Conservation (phyloP, 2,797 vertebrate species). For the Uromys caudimaculatus region DNA sequence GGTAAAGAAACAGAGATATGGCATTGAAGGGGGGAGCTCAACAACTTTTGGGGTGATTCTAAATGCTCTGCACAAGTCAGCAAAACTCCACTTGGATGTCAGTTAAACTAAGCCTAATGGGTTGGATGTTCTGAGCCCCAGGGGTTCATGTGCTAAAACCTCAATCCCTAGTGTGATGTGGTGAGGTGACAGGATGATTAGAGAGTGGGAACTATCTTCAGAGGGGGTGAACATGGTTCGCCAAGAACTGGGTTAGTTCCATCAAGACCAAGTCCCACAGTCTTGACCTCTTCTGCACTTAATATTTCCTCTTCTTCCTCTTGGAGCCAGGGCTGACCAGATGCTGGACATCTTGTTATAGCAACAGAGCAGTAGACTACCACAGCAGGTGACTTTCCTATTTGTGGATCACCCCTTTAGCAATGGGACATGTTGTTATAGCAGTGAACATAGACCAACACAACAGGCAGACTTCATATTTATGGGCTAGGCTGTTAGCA, state of each 20-base stretch:
- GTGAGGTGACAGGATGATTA: too few species aligned
- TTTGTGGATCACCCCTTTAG: not conserved
- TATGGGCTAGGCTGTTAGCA: not conserved
- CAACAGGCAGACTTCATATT: not conserved
- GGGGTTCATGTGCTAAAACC: not conserved
- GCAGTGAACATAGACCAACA: not conserved
- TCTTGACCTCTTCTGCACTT: not conserved
- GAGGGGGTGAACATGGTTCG: too few species aligned
- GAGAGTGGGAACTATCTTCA: not conserved
- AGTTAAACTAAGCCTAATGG: not conserved
- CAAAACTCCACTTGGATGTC: not conserved
- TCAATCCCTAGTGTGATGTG: too few species aligned
- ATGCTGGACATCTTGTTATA: not conserved
- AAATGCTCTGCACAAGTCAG: not conserved
- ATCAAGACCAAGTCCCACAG: not conserved
- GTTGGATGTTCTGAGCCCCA: not conserved
- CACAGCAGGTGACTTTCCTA: not conserved
- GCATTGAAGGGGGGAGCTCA: not conserved
- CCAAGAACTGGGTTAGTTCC: too few species aligned
- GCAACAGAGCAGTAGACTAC: not conserved
- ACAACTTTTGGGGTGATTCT: not conserved
- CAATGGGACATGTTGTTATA: not conserved
- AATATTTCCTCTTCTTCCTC: not conserved
- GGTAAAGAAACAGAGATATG: not conserved
- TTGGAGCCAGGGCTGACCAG: not conserved